Evolutionary conservation across 2,797 vertebrate species (phyloP).

Genomic region (Poecile montanus): DNA sequence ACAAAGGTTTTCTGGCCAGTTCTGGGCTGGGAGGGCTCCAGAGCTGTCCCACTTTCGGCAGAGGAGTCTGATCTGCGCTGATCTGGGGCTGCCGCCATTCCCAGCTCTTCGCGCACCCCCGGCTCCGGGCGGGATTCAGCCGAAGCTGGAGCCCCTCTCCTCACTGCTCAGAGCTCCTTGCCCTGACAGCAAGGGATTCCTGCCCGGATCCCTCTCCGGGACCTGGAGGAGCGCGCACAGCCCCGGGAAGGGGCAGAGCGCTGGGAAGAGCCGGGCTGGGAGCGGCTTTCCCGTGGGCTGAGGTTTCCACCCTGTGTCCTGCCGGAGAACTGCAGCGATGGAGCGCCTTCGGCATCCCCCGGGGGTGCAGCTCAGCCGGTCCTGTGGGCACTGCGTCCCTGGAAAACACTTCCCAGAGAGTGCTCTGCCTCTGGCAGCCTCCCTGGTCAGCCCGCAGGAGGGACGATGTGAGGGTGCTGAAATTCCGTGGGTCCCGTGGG

Average conservation of each 20-base stretch:
- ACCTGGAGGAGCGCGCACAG: rapidly evolving
- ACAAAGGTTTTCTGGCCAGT: rapidly evolving
- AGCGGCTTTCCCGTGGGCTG: background rate
- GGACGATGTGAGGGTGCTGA: rapidly evolving
- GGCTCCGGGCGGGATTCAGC: background rate
- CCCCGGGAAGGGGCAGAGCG: background rate
- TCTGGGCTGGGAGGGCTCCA: background rate
- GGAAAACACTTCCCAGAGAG: background rate
- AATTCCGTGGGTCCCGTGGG: rapidly evolving
- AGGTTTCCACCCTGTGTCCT: constrained; percentile 44
- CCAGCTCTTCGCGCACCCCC: background rate
- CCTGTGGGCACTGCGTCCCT: background rate
- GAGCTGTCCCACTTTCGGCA: rapidly evolving
- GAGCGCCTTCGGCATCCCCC: background rate
- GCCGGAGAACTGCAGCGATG: background rate
- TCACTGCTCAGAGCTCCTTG: background rate
- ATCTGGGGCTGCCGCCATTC: rapidly evolving
- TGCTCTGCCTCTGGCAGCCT: background rate
- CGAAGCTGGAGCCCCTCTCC: background rate
- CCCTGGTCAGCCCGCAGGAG: background rate
- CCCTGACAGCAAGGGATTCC: too few species aligned
- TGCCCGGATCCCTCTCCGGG: rapidly evolving
- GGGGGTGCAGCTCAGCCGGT: rapidly evolving
- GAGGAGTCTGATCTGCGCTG: rapidly evolving
- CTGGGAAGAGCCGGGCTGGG: background rate